Percentiles rank a stretch among this genome's conserved stretches.
phyloP scores from a whole-genome alignment of 2,797 vertebrate species.

The Pelochelys cantorii region DNA sequence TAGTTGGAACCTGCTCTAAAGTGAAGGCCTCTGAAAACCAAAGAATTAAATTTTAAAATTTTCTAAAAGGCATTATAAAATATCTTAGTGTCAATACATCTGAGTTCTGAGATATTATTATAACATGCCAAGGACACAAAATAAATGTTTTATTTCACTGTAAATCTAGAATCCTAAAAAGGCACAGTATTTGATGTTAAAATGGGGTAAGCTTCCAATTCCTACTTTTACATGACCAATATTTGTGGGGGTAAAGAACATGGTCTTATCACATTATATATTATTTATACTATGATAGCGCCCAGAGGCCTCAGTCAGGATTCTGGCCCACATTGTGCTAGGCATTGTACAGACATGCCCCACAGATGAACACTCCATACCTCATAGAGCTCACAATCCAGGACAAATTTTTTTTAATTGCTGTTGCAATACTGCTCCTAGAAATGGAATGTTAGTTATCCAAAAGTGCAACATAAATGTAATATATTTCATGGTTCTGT shows the following conservation, averaged over 20 bases:
- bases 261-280: background rate
- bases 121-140: fast-evolving
- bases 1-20: background rate
- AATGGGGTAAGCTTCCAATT: background rate
- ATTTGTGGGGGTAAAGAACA: background rate
- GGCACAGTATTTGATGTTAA: background rate
- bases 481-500: fast-evolving
- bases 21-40: background rate
- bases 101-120: background rate
- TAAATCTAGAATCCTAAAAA: background rate
- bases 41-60: too few species aligned
- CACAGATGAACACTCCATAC: background rate
- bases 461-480: background rate
- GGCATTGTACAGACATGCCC: background rate
- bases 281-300: background rate
- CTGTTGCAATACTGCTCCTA: background rate
- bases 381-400: fast-evolving
- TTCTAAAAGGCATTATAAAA: background rate
- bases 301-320: background rate
- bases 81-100: background rate
- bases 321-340: background rate
- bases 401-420: background rate
- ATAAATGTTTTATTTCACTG: background rate
- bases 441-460: background rate
- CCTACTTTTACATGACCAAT: background rate